Conservation (phyloP, 2,797 vertebrate species). For the Lagocephalus sceleratus region DNA sequence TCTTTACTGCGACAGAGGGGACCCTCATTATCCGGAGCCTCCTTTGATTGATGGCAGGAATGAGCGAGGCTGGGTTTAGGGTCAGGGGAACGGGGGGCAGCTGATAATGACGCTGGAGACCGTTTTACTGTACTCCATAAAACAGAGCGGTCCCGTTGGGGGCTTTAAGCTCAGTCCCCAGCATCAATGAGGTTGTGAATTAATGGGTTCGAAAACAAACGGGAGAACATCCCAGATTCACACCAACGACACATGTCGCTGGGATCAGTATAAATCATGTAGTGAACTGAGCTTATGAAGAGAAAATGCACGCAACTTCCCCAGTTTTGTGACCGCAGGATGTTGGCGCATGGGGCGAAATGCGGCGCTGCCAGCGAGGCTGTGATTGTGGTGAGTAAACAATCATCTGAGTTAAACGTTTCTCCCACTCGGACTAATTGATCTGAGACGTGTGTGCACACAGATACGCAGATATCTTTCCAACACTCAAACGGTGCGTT, state of each 20-base stretch:
- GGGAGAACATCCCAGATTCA: neutral
- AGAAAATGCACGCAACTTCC: too few species aligned
- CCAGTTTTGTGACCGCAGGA: neutral
- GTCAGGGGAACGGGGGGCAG: constrained; percentile 23
- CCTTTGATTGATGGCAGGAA: constrained; percentile 45
- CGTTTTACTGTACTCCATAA: constrained; percentile 32
- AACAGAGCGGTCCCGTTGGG: constrained; percentile 34
- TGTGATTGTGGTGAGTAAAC: constrained; percentile 45
- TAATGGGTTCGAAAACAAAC: constrained; percentile 16
- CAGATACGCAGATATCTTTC: constrained; percentile 8
- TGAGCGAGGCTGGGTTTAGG: constrained; percentile 16
- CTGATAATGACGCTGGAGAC: constrained; percentile 32
- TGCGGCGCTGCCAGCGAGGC: constrained; percentile 30
- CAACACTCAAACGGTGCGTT: neutral
- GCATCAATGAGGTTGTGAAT: constrained; percentile 23
- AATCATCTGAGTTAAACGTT: constrained; percentile 62
- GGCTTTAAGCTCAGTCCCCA: constrained; percentile 34
- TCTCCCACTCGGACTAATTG: constrained; percentile 46
- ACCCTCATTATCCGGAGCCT: constrained; percentile 35
- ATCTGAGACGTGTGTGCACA: constrained; percentile 32
- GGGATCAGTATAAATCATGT: neutral
- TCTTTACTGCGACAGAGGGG: constrained; percentile 25
- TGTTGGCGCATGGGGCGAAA: constrained; percentile 14
- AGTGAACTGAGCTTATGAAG: too few species aligned
- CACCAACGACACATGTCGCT: neutral